Evolutionary conservation across 2,888 invertebrate species (phyloP).

Genomic region (Idaea straminata): DNA sequence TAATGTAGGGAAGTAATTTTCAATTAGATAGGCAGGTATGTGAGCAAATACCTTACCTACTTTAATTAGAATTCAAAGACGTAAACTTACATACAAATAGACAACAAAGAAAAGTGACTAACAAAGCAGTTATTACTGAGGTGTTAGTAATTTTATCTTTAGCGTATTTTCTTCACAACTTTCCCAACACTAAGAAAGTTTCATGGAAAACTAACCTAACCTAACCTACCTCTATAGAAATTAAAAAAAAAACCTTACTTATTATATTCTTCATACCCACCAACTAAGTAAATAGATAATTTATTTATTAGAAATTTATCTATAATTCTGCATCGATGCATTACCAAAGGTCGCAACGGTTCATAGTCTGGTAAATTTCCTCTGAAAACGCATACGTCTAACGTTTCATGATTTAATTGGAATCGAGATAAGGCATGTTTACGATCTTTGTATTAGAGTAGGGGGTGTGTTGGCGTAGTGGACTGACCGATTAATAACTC

Average conservation of each 20-base stretch:
- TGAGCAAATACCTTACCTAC: neutral
- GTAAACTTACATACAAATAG: neutral
- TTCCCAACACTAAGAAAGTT: no score
- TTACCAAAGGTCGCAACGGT: neutral
- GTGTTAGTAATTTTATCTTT: neutral
- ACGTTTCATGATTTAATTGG: constrained; percentile 2
- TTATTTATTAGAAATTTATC: neutral
- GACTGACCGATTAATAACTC: no score
- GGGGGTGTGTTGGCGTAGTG: neutral
- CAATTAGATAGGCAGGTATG: neutral
- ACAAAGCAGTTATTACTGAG: neutral
- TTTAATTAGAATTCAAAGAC: neutral
- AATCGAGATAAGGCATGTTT: neutral
- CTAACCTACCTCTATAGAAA: no score
- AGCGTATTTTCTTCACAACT: no score
- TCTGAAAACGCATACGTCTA: neutral
- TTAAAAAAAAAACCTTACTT: no score
- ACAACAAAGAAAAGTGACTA: neutral
- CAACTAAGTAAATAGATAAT: neutral
- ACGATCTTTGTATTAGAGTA: neutral
- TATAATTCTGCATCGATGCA: constrained; percentile 1
- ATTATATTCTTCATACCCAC: no score
- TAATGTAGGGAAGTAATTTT: neutral
- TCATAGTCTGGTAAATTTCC: constrained; percentile 4
- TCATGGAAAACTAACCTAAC: no score